Conservation (phyloP, 2,797 vertebrate species). For the Limnodromus scolopaceus region DNA sequence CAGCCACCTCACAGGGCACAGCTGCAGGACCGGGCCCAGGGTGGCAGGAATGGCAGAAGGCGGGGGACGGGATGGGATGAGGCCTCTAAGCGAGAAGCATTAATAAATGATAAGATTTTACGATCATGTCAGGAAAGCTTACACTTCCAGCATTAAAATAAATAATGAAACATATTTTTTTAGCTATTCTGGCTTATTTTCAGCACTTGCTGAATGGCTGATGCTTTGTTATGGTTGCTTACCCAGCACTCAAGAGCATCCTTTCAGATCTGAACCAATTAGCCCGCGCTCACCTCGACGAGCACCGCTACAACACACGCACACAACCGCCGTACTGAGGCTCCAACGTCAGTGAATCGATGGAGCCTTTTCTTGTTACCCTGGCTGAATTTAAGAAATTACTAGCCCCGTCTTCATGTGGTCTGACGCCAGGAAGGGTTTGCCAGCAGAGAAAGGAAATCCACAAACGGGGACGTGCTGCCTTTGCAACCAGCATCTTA, state of each 20-base stretch:
- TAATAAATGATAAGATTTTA: constrained; percentile 78
- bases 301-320: not conserved
- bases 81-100: constrained; percentile 53
- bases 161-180: constrained; percentile 70
- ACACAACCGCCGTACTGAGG: not conserved
- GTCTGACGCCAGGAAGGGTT: not conserved
- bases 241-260: constrained; percentile 56
- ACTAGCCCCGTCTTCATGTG: not conserved
- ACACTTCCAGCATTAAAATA: constrained; percentile 76
- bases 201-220: constrained; percentile 60
- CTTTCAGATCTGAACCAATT: constrained; percentile 57
- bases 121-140: constrained; percentile 75
- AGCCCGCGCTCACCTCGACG: not conserved
- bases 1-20: not conserved
- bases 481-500: not conserved
- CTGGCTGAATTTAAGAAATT: not conserved
- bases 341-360: not conserved
- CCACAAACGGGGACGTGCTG: not conserved
- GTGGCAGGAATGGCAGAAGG: not conserved
- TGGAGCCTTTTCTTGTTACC: not conserved
- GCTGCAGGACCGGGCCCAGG: not conserved
- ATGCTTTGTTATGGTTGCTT: constrained; percentile 68
- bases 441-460: not conserved
- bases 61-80: constrained; percentile 1
- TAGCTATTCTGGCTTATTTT: constrained; percentile 65